phyloP scores from a whole-genome alignment of 2,888 invertebrate species.

The Gastrophysa polygoni region DNA sequence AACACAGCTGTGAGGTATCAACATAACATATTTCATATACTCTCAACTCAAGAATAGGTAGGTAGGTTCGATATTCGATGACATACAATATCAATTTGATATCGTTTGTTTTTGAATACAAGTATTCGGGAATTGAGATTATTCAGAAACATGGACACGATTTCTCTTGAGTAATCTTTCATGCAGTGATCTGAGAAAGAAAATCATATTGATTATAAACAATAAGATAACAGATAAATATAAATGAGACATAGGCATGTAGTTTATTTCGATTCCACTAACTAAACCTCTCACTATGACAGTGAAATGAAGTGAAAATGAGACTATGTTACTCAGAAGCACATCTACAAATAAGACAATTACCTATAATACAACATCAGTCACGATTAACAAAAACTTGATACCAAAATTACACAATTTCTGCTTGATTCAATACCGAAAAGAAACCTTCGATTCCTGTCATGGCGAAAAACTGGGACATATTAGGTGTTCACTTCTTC shows the following conservation, averaged over 20 bases:
- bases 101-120: too few species aligned
- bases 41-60: too few species aligned
- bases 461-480: too few species aligned
- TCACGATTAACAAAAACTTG: slow-evolving; percentile 20
- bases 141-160: too few species aligned
- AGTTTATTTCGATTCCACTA: slow-evolving; percentile 3
- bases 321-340: slow-evolving; percentile 11
- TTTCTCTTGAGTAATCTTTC: too few species aligned
- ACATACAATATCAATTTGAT: neutral
- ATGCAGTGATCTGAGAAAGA: neutral
- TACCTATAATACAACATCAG: slow-evolving; percentile 23
- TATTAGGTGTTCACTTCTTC: too few species aligned
- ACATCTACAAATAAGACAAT: slow-evolving; percentile 6
- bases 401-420: neutral
- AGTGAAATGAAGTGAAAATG: slow-evolving; percentile 26
- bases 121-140: too few species aligned
- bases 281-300: slow-evolving; percentile 4
- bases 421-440: neutral
- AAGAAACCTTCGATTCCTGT: too few species aligned
- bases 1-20: neutral
- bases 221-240: slow-evolving; percentile 19
- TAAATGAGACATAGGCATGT: slow-evolving; percentile 16
- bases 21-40: too few species aligned
- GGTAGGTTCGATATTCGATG: too few species aligned
- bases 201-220: neutral